These are phyloP conservation scores for Ganaspis brasiliensis DNA, from an alignment of 2,888 invertebrate genomes.

Conservation along the genomic window DNA sequence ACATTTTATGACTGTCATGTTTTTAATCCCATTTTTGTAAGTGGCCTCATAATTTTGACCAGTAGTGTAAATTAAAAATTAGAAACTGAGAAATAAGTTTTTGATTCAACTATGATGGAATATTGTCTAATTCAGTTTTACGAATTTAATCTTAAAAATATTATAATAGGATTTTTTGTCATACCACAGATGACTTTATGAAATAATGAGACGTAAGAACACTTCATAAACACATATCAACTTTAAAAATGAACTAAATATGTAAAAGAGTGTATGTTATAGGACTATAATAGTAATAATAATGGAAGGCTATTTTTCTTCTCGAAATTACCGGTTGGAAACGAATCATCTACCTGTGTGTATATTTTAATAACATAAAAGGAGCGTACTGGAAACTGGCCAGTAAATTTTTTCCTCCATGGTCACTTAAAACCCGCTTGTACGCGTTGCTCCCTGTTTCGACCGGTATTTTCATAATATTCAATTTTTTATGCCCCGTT, in stretches of 20 bases:
- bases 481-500: constrained; percentile 46
- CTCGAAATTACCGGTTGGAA: constrained; percentile 42
- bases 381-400: constrained; percentile 16
- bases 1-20: too few relatives aligned
- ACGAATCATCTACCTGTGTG: constrained; percentile 53
- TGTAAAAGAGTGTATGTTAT: background rate
- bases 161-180: too few relatives aligned
- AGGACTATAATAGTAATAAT: background rate
- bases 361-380: constrained; percentile 22
- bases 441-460: constrained; percentile 70
- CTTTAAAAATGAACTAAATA: background rate
- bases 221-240: background rate
- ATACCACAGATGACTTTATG: too few relatives aligned
- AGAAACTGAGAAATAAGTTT: too few relatives aligned
- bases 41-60: too few relatives aligned
- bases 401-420: constrained; percentile 7
- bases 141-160: too few relatives aligned
- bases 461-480: constrained; percentile 62
- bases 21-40: too few relatives aligned
- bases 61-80: too few relatives aligned
- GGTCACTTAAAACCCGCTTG: constrained; percentile 40
- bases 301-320: background rate
- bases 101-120: too few relatives aligned
- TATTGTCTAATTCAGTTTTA: too few relatives aligned
- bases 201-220: background rate